Conservation (phyloP, 1,140 invertebrate species). For the Aphelenchoides besseyi region DNA sequence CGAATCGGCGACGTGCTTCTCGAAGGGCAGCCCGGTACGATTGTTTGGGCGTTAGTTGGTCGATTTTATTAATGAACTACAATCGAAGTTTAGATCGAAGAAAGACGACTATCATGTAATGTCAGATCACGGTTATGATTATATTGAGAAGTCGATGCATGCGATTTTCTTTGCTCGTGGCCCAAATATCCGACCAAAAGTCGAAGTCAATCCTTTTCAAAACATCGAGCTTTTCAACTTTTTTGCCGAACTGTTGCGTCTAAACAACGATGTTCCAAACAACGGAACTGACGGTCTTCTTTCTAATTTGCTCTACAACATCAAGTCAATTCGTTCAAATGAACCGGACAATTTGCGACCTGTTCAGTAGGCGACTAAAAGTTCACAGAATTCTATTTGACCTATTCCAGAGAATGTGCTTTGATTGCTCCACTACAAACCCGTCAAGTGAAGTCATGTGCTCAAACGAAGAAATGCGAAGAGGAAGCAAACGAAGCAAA, state of each 20-base stretch:
- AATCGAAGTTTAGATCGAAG: conserved; percentile 17
- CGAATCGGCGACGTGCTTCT: conserved; percentile 43
- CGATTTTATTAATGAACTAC: background rate
- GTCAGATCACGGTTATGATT: conserved; percentile 49
- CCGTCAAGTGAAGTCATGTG: conserved; percentile 30
- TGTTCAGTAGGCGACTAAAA: background rate
- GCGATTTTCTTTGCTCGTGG: conserved; percentile 55
- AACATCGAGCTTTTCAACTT: conserved; percentile 55
- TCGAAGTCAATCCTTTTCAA: conserved; percentile 49
- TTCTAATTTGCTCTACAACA: conserved; percentile 29
- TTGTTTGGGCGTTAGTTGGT: conserved; percentile 36
- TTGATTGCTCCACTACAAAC: conserved; percentile 19
- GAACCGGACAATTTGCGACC: background rate
- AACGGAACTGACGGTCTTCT: conserved; percentile 35
- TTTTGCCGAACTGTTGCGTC: conserved; percentile 38
- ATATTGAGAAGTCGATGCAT: conserved; percentile 40
- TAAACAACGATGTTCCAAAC: conserved; percentile 36
- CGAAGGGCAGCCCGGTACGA: conserved; percentile 44
- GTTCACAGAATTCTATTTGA: background rate
- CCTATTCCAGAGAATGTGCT: conserved; percentile 23
- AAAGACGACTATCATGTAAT: conserved; percentile 26
- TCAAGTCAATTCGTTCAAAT: conserved; percentile 10
- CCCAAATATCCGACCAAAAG: conserved; percentile 38
- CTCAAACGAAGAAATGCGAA: conserved; percentile 20
- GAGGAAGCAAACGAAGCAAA: conserved; percentile 25